Conservation (phyloP, 2,113 vertebrate species). For the Eubucco bourcierii region DNA sequence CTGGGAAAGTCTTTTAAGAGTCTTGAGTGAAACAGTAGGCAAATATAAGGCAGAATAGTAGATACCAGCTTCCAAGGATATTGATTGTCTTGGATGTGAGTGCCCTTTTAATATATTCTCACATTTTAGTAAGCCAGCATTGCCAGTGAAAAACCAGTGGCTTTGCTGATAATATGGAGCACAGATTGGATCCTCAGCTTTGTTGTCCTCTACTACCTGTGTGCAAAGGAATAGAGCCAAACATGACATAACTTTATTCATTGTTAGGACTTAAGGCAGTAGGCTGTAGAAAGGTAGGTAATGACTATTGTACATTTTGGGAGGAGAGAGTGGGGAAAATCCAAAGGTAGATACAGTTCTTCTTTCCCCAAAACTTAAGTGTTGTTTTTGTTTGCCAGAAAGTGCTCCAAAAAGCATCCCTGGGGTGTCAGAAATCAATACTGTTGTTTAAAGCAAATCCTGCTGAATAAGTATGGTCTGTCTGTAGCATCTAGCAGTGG, state of each 20-base stretch:
- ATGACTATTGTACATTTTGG: background rate
- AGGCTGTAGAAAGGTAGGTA: background rate
- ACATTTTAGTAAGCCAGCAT: background rate
- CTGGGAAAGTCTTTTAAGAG: background rate
- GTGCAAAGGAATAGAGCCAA: background rate
- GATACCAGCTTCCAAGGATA: background rate
- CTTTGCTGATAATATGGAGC: background rate
- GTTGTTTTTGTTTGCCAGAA: conserved; percentile 35
- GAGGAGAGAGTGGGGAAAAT: background rate
- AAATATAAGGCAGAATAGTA: background rate
- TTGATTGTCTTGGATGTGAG: background rate
- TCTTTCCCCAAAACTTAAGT: conserved; percentile 22
- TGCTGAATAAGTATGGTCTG: conserved; percentile 42
- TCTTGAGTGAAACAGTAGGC: background rate
- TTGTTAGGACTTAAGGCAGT: background rate
- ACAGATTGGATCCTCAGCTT: background rate
- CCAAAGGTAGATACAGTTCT: background rate
- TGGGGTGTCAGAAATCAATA: conserved; percentile 44
- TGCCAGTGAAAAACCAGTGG: background rate
- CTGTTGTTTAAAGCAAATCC: conserved; percentile 50
- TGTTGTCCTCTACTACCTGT: background rate
- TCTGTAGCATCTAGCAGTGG: background rate
- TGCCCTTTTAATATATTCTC: background rate
- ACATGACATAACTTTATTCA: background rate
- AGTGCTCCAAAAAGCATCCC: conserved; percentile 5